Percentiles rank a stretch among this genome's conserved stretches.
Conservation (phyloP, 2,888 invertebrate species). For the Phorcus lineatus region DNA sequence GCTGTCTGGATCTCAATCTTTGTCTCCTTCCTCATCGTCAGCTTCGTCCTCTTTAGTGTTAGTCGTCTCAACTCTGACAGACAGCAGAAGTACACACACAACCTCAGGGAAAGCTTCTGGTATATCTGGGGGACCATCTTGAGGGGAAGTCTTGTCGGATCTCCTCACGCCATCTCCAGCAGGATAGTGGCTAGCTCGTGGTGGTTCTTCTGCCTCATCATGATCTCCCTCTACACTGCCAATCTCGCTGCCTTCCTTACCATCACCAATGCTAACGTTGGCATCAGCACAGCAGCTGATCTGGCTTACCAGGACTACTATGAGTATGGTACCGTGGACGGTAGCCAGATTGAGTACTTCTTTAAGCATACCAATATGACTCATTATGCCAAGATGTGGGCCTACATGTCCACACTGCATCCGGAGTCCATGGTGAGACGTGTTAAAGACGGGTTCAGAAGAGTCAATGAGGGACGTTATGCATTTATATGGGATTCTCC, state of each 20-base stretch:
- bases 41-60: slow-evolving; percentile 64
- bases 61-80: slow-evolving; percentile 64
- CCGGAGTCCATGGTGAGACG: slow-evolving; percentile 59
- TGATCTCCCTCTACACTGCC: slow-evolving; percentile 70
- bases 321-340: slow-evolving; percentile 70
- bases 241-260: slow-evolving; percentile 71
- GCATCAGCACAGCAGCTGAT: slow-evolving; percentile 62
- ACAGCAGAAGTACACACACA: slow-evolving; percentile 47
- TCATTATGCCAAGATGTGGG: slow-evolving; percentile 66
- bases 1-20: slow-evolving; percentile 82
- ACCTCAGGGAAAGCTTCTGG: slow-evolving; percentile 69
- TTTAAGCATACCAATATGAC: slow-evolving; percentile 66
- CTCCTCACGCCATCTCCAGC: slow-evolving; percentile 64
- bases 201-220: slow-evolving; percentile 70
- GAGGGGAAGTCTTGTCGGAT: slow-evolving; percentile 61
- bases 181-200: slow-evolving; percentile 65
- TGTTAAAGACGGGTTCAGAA: slow-evolving; percentile 61
- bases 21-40: slow-evolving; percentile 61
- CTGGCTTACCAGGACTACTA: slow-evolving; percentile 62
- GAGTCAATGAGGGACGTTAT: slow-evolving; percentile 62
- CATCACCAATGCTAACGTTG: slow-evolving; percentile 53
- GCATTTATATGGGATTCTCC: slow-evolving; percentile 74
- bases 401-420: slow-evolving; percentile 60
- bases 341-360: slow-evolving; percentile 66
- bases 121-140: slow-evolving; percentile 70